Evolutionary conservation across 1,140 invertebrate genomes (phyloP), one percentile per base, ranked within the genome.

Genomic region (Lordiphosa mommai): DNA sequence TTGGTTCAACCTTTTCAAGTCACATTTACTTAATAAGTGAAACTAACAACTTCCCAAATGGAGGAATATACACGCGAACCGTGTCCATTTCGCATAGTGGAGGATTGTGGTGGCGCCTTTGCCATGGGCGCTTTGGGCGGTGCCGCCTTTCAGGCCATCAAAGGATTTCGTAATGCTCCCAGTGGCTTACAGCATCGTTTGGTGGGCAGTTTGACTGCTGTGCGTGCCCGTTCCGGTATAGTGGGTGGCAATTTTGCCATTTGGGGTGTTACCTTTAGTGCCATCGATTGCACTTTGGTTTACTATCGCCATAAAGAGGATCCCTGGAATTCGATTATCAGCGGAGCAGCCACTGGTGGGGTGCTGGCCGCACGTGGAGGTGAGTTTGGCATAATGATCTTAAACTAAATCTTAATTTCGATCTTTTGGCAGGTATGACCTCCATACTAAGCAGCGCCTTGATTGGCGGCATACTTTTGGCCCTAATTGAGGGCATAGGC

Each of bases 91-190:
- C 77, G 77, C 50, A 70, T 84, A 17, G 49, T 76, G 7, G 77
- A 84, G 43, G 77, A 84, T 3, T 77, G 77, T 8, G 77, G 77
- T 4, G 77, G 72, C 3, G 77, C 77, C 37, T 84, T 84, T 16
- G 41, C 68, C 16, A 77, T 84, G 79, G 77, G 77, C 6, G 38
- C 70, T 29, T 23, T 85, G 32, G 72, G 79, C 7, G 69, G 77
- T 2, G 57, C 57, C n/a, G 9, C 44, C 16, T 72, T 84, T 16
- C 72, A 84, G 49, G 72, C 68, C 3, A 60, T 84, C 30, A 84
- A 66, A 29, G 77, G 77, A 1, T 84, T 66, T 23, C 79, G 77
- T 23, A 72, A 84, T 37, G 72, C 77, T 0, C 79, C 77, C 7
- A 46, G 63, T 2, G 77, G 77, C 0, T n/a, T 84, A 7, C 10